phyloP scores from a whole-genome alignment of 2,113 vertebrate genomes.

The Pardalotus punctatus region DNA sequence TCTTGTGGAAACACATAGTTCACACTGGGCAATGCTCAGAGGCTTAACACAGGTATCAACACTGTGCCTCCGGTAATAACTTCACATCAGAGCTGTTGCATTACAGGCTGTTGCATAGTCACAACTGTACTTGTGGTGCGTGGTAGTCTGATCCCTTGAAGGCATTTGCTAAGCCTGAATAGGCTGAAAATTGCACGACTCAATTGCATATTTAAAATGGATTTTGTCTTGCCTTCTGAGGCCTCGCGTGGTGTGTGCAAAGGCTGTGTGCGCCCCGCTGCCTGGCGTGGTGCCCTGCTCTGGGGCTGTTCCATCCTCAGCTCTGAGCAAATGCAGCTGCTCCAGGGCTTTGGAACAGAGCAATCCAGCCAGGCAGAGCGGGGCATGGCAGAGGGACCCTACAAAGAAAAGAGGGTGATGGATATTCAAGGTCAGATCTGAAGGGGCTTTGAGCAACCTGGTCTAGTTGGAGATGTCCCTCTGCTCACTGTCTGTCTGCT shows the following conservation, averaged over 20 bases:
- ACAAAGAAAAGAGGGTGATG: background rate
- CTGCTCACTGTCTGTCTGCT: background rate
- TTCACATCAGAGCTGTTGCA: constrained; percentile 44
- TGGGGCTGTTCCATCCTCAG: background rate
- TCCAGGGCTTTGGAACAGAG: background rate
- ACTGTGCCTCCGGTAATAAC: constrained; percentile 41
- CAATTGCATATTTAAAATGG: background rate
- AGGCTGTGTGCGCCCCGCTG: background rate
- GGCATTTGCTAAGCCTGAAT: background rate
- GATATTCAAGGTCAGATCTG: background rate
- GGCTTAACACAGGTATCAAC: constrained; percentile 63
- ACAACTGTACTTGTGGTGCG: background rate
- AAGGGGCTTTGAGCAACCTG: background rate
- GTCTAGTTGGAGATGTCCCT: background rate
- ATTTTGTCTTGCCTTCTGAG: background rate
- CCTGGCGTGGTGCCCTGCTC: background rate
- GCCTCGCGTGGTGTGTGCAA: background rate
- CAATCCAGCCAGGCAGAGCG: background rate
- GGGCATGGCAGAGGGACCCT: background rate
- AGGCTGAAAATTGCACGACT: background rate
- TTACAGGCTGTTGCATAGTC: background rate
- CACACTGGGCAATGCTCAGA: constrained; percentile 54
- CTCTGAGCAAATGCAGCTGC: background rate
- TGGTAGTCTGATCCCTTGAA: background rate
- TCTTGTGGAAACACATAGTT: constrained; percentile 68